Evolutionary conservation across 2,113 vertebrate species (phyloP).

Genomic region (Ophiodon elongatus): DNA sequence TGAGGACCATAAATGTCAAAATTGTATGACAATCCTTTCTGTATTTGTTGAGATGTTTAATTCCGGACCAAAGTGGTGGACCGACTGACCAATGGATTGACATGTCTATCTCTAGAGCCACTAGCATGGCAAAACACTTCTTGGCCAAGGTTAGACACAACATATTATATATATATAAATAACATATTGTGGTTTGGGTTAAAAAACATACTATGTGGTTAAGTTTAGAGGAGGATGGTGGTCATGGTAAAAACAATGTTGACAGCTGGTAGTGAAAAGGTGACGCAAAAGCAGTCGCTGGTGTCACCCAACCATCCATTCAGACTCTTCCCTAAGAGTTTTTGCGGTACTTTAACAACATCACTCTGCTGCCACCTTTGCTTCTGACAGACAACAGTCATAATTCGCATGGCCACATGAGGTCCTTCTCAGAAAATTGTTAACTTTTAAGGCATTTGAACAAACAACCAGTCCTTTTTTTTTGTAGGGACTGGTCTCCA

Average conservation of each 20-base stretch:
- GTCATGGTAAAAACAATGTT: constrained; percentile 18
- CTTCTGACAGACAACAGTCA: constrained; percentile 72
- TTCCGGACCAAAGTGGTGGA: neutral
- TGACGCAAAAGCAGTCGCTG: constrained; percentile 23
- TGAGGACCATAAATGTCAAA: neutral
- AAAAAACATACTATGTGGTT: neutral
- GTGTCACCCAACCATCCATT: constrained; percentile 34
- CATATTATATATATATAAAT: neutral
- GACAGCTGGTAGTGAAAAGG: constrained; percentile 23
- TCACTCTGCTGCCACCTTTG: constrained; percentile 59
- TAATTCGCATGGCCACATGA: constrained; percentile 63
- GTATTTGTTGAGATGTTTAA: neutral
- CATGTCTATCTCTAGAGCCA: neutral
- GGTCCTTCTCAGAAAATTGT: constrained; percentile 55
- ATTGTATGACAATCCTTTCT: neutral
- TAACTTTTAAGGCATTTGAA: constrained; percentile 56
- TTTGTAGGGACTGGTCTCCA: constrained; percentile 42
- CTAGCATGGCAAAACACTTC: neutral
- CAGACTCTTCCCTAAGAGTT: constrained; percentile 36
- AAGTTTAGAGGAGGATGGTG: neutral
- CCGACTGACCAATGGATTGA: neutral
- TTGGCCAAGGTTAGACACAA: neutral
- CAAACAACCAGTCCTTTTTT: constrained; percentile 47
- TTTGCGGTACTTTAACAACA: constrained; percentile 52
- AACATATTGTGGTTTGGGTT: constrained; percentile 1